Evolutionary conservation across 1,140 invertebrate genomes (phyloP).

Genomic region (Acromyrmex charruanus): DNA sequence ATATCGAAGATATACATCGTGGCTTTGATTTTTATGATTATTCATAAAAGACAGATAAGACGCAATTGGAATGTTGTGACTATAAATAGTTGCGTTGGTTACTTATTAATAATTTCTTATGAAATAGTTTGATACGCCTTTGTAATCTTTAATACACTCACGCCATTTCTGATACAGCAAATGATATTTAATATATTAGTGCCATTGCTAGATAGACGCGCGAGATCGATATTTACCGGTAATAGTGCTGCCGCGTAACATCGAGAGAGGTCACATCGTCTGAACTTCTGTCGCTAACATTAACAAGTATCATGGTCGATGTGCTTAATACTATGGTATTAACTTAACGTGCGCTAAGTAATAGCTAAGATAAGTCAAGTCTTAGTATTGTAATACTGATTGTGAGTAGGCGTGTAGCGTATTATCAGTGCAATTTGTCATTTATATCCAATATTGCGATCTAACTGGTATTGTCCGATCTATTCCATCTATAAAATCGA

Average conservation of each 20-base stretch:
- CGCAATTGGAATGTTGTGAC: not conserved
- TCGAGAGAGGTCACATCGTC: constrained; percentile 50
- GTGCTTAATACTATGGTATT: constrained; percentile 58
- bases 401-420: constrained; percentile 44
- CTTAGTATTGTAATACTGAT: constrained; percentile 30
- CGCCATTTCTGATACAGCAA: not conserved
- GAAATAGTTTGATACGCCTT: not conserved
- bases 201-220: constrained; percentile 44
- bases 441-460: constrained; percentile 51
- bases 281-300: constrained; percentile 65
- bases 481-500: not conserved
- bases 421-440: constrained; percentile 61
- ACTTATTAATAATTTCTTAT: not conserved
- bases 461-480: constrained; percentile 19
- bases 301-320: constrained; percentile 62
- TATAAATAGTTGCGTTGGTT: not conserved
- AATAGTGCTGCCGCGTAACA: constrained; percentile 51
- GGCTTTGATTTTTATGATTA: constrained; percentile 5
- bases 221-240: constrained; percentile 62
- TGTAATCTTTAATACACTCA: constrained; percentile 5
- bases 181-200: constrained; percentile 53
- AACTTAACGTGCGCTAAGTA: constrained; percentile 63
- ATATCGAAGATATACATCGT: not conserved
- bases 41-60: not conserved
- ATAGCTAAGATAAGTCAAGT: constrained; percentile 60